Evolutionary conservation across 2,113 vertebrate genomes (phyloP), one percentile per base, ranked within the genome.

Genomic region (Chaenogobius annularis): DNA sequence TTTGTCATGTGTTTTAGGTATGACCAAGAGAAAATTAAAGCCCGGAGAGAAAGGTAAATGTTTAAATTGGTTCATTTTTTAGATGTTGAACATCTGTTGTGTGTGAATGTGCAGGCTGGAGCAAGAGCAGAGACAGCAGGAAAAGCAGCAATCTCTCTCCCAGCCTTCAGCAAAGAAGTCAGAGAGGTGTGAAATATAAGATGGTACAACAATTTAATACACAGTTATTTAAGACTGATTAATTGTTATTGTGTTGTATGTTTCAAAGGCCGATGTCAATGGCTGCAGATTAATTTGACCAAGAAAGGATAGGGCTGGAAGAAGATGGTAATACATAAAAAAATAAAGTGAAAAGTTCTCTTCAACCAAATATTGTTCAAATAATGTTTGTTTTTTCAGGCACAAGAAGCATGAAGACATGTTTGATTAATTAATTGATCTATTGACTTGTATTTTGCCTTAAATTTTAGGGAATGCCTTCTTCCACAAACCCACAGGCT

Each of bases 1-100:
- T 66, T 20, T 20, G 66, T 20, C 8, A 35, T 8, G 8, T 74
- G 37, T 35, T 14, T 66, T 83, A 99, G 97, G 58, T 98, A 93
- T 3, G 97, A 99, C n/a, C 96, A 99, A 63, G 97, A 99, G 82
- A 93, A 96, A 79, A 95, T 96, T 77, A 95, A 94, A 90, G 96
- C 94, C 46, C 93, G 94, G 11, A 96, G 89, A 81, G 96, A 96
- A 87, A 96, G 96, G 97, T 98, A 82, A 79, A 79, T 48, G n/a
- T 26, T 2, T 12, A 11, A 10, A 8, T 20, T 43, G n/a, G 66
- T 17, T 19, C 23, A 76, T 8, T 55, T 10, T 6, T 61, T 31
- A 35, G 58, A 31, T 26, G 26, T 17, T 61, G 13, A 40, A n/a
- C 17, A n/a, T 11, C 3, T 40, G 17, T 59, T 62, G 17, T 68